Base-by-base conservation (phyloP, 2,888 invertebrate species). In the Odontomyia ornata region DNA sequence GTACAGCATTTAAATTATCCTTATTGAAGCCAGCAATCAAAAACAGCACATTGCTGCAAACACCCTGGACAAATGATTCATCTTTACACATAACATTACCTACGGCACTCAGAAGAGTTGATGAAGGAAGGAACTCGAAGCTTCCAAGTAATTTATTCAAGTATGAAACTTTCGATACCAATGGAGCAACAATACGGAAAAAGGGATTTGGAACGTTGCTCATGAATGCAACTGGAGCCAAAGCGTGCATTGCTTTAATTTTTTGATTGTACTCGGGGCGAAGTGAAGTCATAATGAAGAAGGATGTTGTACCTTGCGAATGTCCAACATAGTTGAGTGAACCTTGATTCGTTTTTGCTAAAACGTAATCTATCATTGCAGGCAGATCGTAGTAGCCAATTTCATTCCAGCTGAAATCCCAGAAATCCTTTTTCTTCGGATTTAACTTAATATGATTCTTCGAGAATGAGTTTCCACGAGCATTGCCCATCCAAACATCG, bases 401-500 rank as follows among this genome's bases (percentile, higher is more conserved):
- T 84, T 94, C 91, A 81, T 93, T 91, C 89, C 90, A 93, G 81
- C 92, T 92, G 82, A 88, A 91, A 77, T 88, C 85, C 91, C 91
- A 91, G 84, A 90, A 92, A 76, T 89, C 85, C 0, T 79, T 83
- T 56, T 93, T 95, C 84, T 83, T 82, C 1, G 87, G 85, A 76
- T 84, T 83, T 7, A 87, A 84, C 25, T 84, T 86, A 25, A 86
- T 83, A 80, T 92, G 91, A 36, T 86, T 84, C 46, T 86, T 85
- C 2, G 89, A 88, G 81, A 91, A 91, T 0, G 88, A 89, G 81
- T 91, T 94, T 4, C 94, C 95, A 2, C 95, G 89, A 5, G 90
- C 90, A 83, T 95, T 96, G 0, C 93, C 93, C 84, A 96, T 84
- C 95, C 95, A 96, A 0, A 93, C 93, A 80, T 93, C 93, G 80